Evolutionary conservation across 2,888 invertebrate genomes (phyloP).

Genomic region (Galerucella calmariensis): DNA sequence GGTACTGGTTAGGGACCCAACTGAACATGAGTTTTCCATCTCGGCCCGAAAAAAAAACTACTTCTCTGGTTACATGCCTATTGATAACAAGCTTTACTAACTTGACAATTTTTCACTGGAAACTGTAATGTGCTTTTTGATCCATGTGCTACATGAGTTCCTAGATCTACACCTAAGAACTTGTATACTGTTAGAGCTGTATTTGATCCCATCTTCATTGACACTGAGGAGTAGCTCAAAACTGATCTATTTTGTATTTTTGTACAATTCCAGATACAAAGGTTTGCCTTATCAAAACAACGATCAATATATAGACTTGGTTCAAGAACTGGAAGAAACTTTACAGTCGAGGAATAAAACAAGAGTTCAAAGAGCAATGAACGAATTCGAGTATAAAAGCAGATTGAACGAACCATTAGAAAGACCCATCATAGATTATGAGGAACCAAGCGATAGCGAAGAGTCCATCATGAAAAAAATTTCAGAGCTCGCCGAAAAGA

Average conservation of each 20-base stretch:
- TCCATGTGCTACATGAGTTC: no score
- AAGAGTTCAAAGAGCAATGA: conserved; percentile 59
- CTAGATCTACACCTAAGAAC: no score
- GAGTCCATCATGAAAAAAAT: conserved; percentile 51
- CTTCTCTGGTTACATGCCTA: no score
- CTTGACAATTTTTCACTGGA: no score
- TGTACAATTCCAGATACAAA: conserved; percentile 1
- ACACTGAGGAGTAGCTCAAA: no score
- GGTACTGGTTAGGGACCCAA: no score
- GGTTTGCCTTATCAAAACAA: conserved; percentile 61
- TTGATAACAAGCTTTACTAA: no score
- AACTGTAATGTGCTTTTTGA: no score
- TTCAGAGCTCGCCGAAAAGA: conserved; percentile 44
- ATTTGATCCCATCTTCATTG: no score
- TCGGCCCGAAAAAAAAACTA: no score
- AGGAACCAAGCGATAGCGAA: conserved; percentile 52
- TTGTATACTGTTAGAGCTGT: no score
- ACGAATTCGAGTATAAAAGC: conserved; percentile 61
- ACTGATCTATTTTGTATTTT: neutral
- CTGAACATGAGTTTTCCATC: no score
- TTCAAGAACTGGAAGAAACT: conserved; percentile 61
- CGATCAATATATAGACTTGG: conserved; percentile 59
- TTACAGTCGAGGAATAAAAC: conserved; percentile 60
- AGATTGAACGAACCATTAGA: conserved; percentile 60
- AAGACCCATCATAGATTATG: conserved; percentile 53